phyloP scores from a whole-genome alignment of 2,113 vertebrate genomes.

The Scomber japonicus region DNA sequence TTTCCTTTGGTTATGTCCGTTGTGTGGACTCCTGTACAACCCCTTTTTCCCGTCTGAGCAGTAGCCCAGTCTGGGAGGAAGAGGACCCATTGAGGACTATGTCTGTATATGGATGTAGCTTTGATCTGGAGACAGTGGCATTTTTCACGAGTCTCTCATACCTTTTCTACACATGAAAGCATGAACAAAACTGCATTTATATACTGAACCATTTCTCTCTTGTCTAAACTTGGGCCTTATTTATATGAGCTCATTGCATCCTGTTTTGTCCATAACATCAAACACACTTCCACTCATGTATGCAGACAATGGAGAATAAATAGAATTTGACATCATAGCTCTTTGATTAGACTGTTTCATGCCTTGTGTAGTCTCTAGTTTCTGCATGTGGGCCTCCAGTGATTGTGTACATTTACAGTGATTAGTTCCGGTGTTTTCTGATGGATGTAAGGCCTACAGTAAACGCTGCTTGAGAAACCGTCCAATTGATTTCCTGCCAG shows the following conservation, averaged over 20 bases:
- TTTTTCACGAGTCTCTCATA: slow-evolving; percentile 18
- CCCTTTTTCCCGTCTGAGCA: slow-evolving; percentile 74
- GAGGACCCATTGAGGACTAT: slow-evolving; percentile 53
- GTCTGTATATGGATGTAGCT: slow-evolving; percentile 43
- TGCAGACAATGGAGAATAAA: slow-evolving; percentile 78
- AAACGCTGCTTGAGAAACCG: slow-evolving; percentile 20
- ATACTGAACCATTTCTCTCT: slow-evolving; percentile 20
- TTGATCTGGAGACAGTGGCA: slow-evolving; percentile 59
- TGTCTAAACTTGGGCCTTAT: slow-evolving; percentile 49
- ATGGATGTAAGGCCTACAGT: slow-evolving; percentile 16
- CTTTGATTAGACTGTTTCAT: slow-evolving; percentile 60
- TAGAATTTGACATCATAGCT: slow-evolving; percentile 73
- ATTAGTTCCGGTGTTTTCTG: slow-evolving; percentile 52
- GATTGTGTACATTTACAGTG: slow-evolving; percentile 46
- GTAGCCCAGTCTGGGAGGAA: slow-evolving; percentile 78
- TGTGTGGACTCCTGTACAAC: slow-evolving; percentile 62
- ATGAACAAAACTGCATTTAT: slow-evolving; percentile 5
- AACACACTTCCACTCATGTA: slow-evolving; percentile 62
- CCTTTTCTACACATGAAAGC: slow-evolving; percentile 17
- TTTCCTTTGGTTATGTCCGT: slow-evolving; percentile 72
- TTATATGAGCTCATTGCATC: slow-evolving; percentile 72
- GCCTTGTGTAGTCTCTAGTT: slow-evolving; percentile 20
- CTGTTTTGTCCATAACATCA: slow-evolving; percentile 81
- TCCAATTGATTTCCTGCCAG: slow-evolving; percentile 48
- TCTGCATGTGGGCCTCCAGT: slow-evolving; percentile 11